Conservation (phyloP, 1,140 invertebrate species). For the Temnothorax longispinosus region DNA sequence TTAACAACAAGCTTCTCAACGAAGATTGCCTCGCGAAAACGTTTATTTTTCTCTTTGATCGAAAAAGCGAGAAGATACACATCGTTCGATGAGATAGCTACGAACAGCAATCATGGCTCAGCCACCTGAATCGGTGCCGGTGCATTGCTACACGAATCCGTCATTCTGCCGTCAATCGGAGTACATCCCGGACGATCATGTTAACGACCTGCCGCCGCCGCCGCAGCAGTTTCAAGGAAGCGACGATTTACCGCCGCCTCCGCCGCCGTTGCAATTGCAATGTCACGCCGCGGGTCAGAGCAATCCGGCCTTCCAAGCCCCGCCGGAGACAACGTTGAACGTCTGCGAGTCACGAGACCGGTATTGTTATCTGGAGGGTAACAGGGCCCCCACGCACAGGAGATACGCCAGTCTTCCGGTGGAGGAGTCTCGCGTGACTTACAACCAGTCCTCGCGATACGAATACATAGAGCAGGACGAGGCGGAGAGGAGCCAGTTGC, state of each 20-base stretch:
- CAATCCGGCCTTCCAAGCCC: conserved; percentile 79
- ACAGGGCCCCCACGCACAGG: conserved; percentile 62
- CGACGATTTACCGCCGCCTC: conserved; percentile 81
- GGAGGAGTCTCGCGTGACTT: conserved; percentile 67
- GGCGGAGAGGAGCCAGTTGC: conserved; percentile 65
- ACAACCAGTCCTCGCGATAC: conserved; percentile 76
- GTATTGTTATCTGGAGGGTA: conserved; percentile 80
- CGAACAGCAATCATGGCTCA: conserved; percentile 68
- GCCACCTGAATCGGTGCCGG: conserved; percentile 67
- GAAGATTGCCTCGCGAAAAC: background rate
- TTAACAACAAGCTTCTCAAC: background rate
- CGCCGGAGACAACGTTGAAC: conserved; percentile 59
- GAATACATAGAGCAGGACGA: conserved; percentile 81
- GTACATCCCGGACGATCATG: conserved; percentile 79
- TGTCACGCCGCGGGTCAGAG: conserved; percentile 75
- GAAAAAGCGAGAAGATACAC: background rate
- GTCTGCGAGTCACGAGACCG: conserved; percentile 46
- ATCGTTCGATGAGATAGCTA: background rate
- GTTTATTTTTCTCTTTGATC: background rate
- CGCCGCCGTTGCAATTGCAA: conserved; percentile 76
- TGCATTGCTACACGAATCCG: conserved; percentile 90
- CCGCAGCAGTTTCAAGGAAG: conserved; percentile 79
- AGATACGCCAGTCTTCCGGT: conserved; percentile 78
- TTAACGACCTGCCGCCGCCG: conserved; percentile 76
- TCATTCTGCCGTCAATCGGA: conserved; percentile 92